phyloP scores from a whole-genome alignment of 2,888 invertebrate genomes.

The Deilephila elpenor region DNA sequence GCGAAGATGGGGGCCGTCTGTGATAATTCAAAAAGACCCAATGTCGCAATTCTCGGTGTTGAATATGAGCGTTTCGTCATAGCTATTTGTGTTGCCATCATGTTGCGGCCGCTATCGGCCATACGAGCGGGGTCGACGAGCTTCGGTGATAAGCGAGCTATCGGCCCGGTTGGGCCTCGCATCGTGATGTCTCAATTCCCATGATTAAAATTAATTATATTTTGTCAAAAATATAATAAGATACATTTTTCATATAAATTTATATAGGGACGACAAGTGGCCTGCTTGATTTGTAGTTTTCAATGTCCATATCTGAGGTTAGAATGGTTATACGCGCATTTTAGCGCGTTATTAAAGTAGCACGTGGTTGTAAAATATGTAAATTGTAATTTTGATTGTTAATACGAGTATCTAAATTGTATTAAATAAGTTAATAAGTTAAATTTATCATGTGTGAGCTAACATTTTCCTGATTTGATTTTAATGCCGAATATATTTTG shows the following conservation, averaged over 20 bases:
- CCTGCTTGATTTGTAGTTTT: neutral
- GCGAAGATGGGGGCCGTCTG: neutral
- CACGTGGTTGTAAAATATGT: too few relatives aligned
- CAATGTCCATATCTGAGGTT: neutral
- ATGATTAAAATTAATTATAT: slow-evolving; percentile 54
- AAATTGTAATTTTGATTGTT: too few relatives aligned
- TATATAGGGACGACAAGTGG: neutral
- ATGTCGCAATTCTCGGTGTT: slow-evolving; percentile 15
- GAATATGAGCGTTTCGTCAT: slow-evolving; percentile 25
- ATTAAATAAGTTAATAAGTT: too few relatives aligned
- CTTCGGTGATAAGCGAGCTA: slow-evolving; percentile 47
- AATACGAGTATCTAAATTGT: too few relatives aligned
- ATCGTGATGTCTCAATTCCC: slow-evolving; percentile 51
- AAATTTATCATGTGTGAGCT: too few relatives aligned
- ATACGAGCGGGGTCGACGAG: slow-evolving; percentile 56
- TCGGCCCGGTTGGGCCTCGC: slow-evolving; percentile 44
- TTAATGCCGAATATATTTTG: too few relatives aligned
- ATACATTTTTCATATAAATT: neutral
- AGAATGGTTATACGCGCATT: too few relatives aligned
- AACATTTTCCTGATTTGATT: too few relatives aligned
- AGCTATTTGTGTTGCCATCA: slow-evolving; percentile 25
- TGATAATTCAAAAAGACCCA: slow-evolving; percentile 15
- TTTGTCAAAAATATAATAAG: neutral
- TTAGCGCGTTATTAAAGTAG: too few relatives aligned
- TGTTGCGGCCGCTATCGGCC: slow-evolving; percentile 36